A percentile compares a stretch with the other conserved stretches of the same genome.
phyloP scores from a whole-genome alignment of 2,113 vertebrate genomes.

The Physeter macrocephalus region DNA sequence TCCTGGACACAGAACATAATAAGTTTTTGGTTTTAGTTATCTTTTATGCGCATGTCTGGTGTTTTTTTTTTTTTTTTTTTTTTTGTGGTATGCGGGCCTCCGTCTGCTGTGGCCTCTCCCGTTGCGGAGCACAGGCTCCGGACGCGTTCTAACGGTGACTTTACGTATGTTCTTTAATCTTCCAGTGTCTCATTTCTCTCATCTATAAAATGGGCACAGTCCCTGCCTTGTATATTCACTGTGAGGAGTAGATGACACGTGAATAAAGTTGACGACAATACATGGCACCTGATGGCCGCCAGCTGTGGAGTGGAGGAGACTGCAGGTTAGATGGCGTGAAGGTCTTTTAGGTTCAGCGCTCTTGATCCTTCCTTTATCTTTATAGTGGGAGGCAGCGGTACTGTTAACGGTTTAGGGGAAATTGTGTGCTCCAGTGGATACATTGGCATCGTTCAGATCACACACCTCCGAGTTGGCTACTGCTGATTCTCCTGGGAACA shows the following conservation, averaged over 20 bases:
- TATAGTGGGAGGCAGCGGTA: background rate
- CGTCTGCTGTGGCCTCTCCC: too few species aligned
- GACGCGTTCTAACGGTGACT: background rate
- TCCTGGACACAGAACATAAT: too few species aligned
- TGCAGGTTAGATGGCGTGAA: background rate
- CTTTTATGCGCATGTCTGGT: background rate
- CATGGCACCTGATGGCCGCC: background rate
- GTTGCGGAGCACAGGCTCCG: too few species aligned
- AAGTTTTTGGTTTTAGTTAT: background rate
- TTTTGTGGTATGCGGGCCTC: too few species aligned
- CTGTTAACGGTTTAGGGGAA: background rate
- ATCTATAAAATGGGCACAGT: background rate
- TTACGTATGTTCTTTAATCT: background rate
- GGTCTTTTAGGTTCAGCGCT: background rate
- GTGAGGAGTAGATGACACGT: background rate
- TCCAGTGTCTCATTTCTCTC: background rate
- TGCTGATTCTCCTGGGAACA: background rate
- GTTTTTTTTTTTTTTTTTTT: too few species aligned
- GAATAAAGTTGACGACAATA: background rate
- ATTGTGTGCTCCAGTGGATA: background rate
- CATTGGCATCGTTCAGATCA: background rate
- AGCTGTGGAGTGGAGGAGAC: background rate
- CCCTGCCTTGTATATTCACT: background rate
- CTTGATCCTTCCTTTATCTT: background rate
- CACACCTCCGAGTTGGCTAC: background rate